Conservation (phyloP, 2,888 invertebrate species). For the Halocaridina rubra region DNA sequence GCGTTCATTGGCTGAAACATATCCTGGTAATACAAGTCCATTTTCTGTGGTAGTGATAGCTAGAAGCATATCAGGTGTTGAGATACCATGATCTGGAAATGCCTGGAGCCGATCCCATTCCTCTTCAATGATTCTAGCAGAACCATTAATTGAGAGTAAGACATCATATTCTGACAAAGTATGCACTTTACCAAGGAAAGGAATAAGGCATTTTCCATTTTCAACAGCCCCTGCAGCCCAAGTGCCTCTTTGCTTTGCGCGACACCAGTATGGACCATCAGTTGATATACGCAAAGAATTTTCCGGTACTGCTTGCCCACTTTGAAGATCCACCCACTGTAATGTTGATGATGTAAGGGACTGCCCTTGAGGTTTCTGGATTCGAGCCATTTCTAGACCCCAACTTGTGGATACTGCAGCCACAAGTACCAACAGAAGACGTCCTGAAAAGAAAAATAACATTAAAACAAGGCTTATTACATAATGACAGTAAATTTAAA, state of each 20-base stretch:
- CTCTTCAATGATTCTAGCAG: background rate
- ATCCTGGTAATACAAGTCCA: constrained; percentile 2
- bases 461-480: too few relatives aligned
- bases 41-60: background rate
- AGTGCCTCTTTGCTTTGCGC: background rate
- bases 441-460: background rate
- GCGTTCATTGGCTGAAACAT: background rate
- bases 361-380: background rate
- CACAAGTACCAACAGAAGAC: background rate
- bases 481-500: background rate
- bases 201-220: background rate
- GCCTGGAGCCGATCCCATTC: constrained; percentile 22
- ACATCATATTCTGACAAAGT: constrained; percentile 5
- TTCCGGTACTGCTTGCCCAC: background rate
- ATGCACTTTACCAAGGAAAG: background rate
- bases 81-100: constrained; percentile 12
- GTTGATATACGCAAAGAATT: background rate
- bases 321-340: constrained; percentile 22
- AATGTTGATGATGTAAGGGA: constrained; percentile 22
- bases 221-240: constrained; percentile 5
- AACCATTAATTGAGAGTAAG: constrained; percentile 11
- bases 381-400: constrained; percentile 30
- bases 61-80: background rate
- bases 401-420: background rate
- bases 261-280: constrained; percentile 22